phyloP scores from a whole-genome alignment of 2,797 vertebrate species.

The Enteromius radiatus region DNA sequence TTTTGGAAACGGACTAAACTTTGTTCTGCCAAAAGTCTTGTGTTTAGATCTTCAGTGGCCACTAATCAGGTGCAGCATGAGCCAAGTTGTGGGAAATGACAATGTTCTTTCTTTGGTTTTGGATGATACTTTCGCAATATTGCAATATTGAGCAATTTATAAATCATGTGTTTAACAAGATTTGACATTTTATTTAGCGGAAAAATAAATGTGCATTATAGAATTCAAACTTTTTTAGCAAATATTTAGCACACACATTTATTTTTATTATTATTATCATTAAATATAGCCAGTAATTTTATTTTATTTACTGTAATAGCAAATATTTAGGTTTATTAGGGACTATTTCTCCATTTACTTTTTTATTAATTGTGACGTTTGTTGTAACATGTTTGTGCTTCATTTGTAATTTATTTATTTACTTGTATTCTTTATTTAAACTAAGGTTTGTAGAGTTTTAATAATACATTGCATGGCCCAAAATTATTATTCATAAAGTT shows the following conservation, averaged over 20 bases:
- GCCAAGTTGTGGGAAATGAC: not conserved
- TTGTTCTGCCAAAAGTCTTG: not conserved
- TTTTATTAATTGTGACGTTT: not conserved
- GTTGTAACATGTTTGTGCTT: not conserved
- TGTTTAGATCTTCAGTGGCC: conserved; percentile 13
- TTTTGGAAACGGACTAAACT: conserved; percentile 3
- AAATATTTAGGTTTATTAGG: not conserved
- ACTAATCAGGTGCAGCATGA: not conserved
- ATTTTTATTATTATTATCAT: too few species aligned
- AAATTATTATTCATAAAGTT: too few species aligned
- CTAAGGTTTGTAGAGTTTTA: not conserved
- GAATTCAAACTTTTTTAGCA: not conserved
- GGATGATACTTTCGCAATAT: not conserved
- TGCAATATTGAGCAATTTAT: not conserved
- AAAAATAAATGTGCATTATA: not conserved
- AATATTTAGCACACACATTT: not conserved
- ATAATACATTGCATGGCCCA: too few species aligned
- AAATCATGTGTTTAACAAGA: not conserved
- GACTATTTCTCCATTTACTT: not conserved
- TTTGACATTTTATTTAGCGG: not conserved
- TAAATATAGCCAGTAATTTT: too few species aligned
- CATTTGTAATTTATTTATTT: not conserved
- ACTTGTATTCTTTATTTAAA: not conserved
- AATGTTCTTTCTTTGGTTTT: not conserved
- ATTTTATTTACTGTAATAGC: not conserved